Conservation (phyloP, 1,140 invertebrate species). For the Orchesella cincta region DNA sequence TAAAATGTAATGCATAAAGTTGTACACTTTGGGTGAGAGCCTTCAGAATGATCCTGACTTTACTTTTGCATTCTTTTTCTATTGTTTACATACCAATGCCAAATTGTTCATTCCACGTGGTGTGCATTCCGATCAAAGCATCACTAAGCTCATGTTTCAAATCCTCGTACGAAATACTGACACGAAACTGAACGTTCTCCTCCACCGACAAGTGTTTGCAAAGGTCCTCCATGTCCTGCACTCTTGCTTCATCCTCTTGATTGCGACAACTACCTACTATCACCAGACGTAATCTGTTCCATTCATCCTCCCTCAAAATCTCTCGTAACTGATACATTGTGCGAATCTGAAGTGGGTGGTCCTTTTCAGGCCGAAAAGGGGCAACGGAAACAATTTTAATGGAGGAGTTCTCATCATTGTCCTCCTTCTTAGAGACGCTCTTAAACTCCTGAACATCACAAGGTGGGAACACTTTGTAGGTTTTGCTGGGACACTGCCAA, state of each 20-base stretch:
- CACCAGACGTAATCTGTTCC: constrained; percentile 71
- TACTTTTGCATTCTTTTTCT: too few relatives aligned
- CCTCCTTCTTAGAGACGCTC: constrained; percentile 60
- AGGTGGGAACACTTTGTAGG: constrained; percentile 87
- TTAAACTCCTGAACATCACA: constrained; percentile 84
- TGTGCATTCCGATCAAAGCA: constrained; percentile 83
- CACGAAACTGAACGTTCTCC: constrained; percentile 83
- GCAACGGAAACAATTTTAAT: constrained; percentile 83
- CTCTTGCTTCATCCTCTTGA: constrained; percentile 76
- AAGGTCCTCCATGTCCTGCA: constrained; percentile 80
- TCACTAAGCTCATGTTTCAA: constrained; percentile 74
- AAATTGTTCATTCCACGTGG: constrained; percentile 99
- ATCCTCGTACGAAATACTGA: constrained; percentile 77
- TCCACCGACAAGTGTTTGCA: constrained; percentile 79
- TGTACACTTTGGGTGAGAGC: neutral
- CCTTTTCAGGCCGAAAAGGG: constrained; percentile 98
- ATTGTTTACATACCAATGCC: constrained; percentile 84
- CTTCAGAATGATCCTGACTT: too few relatives aligned
- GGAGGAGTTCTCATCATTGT: constrained; percentile 61
- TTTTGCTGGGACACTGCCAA: constrained; percentile 75
- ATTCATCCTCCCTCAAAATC: constrained; percentile 64
- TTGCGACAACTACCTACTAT: constrained; percentile 91
- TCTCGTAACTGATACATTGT: constrained; percentile 79
- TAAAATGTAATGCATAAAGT: neutral
- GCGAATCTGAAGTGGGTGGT: constrained; percentile 89